Evolutionary conservation across 2,888 invertebrate genomes (phyloP), one percentile per base, ranked within the genome.

Genomic region (Chouioia cunea): DNA sequence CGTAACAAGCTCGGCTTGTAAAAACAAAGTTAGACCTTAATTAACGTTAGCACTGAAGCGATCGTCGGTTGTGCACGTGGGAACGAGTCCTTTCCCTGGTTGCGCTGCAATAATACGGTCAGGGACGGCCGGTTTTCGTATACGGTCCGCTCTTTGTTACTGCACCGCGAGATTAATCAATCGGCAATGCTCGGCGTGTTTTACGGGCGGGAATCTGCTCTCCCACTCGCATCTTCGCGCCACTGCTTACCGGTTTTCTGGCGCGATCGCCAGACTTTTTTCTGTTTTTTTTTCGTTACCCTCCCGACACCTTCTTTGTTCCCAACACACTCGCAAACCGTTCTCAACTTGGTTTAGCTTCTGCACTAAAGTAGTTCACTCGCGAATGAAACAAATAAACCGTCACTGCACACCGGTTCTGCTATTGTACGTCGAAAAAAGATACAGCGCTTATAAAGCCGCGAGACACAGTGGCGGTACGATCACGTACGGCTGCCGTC

Each of bases 401-500:
- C 22, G 10, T n/a, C 48, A 16, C 57, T 36, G 18, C 60, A 36
- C 63, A 71, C 70, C 67, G 36, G 54, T 23, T 47, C 43, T 52
- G 65, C 68, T 12, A 1, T 36, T 1, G 6, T 36, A 12, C 6
- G 6, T 27, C 27, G 6, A 36, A 1, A 12, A 12, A 36, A 36
- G 36, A 36, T 6, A 36, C 36, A 36, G 36, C 6, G 36, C n/a
- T n/a, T n/a, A n/a, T n/a, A n/a, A n/a, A n/a, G n/a, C n/a, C n/a
- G n/a, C n/a, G n/a, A 4, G 27, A 6, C 2, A 27, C 6, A 27
- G 27, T 59, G 56, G 54, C 58, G 60, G 60, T 48, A 48, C 16
- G 57, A 52, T 70, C 62, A 60, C 75, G 76, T 77, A 78, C 73
- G 73, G 74, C 75, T 67, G 74, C 81, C 82, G 82, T 80, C 84